Conservation (phyloP, 2,888 invertebrate genomes). For the Galerucella nymphaeae region DNA sequence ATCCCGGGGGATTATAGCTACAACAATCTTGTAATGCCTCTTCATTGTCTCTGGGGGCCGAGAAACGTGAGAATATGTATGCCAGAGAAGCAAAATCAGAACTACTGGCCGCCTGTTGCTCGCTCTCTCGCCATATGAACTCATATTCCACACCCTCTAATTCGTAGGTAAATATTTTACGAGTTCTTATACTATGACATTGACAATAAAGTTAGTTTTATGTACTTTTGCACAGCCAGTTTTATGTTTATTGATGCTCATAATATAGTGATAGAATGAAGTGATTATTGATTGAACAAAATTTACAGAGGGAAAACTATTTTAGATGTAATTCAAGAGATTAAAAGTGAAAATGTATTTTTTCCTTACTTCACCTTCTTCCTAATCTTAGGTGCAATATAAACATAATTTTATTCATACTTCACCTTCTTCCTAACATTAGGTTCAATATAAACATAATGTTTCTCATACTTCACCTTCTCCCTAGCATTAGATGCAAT, state of each 20-base stretch:
- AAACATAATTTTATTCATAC: no score
- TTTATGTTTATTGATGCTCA: not conserved
- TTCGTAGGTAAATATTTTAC: slow-evolving; percentile 31
- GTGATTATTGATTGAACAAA: not conserved
- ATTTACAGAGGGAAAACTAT: not conserved
- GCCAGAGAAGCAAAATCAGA: slow-evolving; percentile 54
- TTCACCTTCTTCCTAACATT: no score
- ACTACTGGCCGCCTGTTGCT: slow-evolving; percentile 62
- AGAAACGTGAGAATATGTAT: slow-evolving; percentile 61
- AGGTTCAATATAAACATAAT: no score
- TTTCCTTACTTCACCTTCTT: no score
- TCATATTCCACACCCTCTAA: slow-evolving; percentile 14
- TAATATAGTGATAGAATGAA: not conserved
- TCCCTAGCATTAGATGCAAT: no score
- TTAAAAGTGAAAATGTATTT: not conserved
- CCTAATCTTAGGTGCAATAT: no score
- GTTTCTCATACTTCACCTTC: no score
- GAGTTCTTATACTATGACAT: slow-evolving; percentile 3
- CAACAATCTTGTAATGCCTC: slow-evolving; percentile 62
- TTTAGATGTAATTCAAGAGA: not conserved
- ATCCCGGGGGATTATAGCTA: slow-evolving; percentile 61
- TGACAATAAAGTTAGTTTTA: slow-evolving; percentile 1
- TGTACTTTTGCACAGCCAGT: not conserved
- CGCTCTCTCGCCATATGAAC: slow-evolving; percentile 34
- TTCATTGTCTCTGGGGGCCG: slow-evolving; percentile 55